These are phyloP conservation scores for Miniopterus natalensis DNA, from an alignment of 2,113 vertebrate genomes.

Conservation along the genomic window DNA sequence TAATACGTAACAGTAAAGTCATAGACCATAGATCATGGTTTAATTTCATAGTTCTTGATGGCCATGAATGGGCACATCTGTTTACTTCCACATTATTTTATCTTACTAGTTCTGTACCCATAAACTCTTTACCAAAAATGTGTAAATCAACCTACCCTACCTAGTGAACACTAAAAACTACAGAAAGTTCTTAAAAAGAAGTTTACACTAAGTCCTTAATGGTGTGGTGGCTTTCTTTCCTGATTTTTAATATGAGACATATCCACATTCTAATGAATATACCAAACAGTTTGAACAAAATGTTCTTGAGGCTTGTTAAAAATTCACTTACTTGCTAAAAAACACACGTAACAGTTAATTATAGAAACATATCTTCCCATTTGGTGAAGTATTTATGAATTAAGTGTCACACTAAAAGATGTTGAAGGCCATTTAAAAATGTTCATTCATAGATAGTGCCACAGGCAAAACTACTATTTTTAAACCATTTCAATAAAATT, in stretches of 20 bases:
- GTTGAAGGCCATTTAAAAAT: background rate
- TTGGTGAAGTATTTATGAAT: slow-evolving; percentile 37
- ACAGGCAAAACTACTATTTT: slow-evolving; percentile 10
- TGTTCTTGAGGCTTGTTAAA: slow-evolving; percentile 29
- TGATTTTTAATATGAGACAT: background rate
- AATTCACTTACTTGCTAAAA: slow-evolving; percentile 2
- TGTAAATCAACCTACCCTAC: background rate
- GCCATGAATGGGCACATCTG: background rate
- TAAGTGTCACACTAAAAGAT: background rate
- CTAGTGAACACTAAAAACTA: slow-evolving; percentile 1
- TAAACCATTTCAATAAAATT: slow-evolving; percentile 18
- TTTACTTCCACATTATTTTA: slow-evolving; percentile 10
- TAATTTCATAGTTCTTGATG: background rate
- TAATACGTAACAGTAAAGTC: background rate
- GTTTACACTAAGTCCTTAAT: background rate
- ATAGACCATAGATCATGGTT: background rate
- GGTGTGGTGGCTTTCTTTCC: background rate
- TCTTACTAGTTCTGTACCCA: slow-evolving; percentile 4
- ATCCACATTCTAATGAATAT: background rate
- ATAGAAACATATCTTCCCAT: background rate
- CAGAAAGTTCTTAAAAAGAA: background rate
- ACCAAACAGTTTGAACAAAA: background rate
- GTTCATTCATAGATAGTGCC: background rate
- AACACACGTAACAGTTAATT: background rate
- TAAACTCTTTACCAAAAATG: background rate